Evolutionary conservation across 2,797 vertebrate genomes (phyloP).

Genomic region (Sebastes paucispinis): DNA sequence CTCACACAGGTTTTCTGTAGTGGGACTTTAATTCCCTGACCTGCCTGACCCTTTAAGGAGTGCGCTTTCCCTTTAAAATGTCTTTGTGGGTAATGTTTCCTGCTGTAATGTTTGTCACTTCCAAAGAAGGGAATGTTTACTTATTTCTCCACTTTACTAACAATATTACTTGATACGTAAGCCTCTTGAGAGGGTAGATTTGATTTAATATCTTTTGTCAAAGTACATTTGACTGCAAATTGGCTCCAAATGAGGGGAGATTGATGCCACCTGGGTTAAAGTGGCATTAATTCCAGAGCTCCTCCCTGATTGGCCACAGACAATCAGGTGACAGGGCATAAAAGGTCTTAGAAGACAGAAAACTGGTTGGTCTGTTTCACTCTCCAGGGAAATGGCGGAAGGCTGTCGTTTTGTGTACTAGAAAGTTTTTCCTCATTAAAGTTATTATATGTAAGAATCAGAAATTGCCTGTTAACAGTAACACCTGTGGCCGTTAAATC

Average conservation of each 20-base stretch:
- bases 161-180: background rate
- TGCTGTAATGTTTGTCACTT: background rate
- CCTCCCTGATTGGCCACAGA: background rate
- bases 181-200: background rate
- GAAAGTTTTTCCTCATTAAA: background rate
- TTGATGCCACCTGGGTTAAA: background rate
- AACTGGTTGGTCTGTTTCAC: background rate
- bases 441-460: no score
- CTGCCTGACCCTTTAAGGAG: background rate
- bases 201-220: background rate
- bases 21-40: background rate
- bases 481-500: no score
- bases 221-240: background rate
- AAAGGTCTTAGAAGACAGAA: background rate
- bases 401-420: background rate
- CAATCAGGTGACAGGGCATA: background rate
- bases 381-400: background rate
- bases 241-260: background rate
- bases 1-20: background rate
- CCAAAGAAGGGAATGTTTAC: background rate
- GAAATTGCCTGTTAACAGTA: no score
- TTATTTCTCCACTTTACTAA: background rate
- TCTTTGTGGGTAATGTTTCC: background rate
- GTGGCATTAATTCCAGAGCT: background rate
- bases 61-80: background rate